Percentiles rank a stretch among this genome's conserved stretches.
Conservation (phyloP, 2,113 vertebrate genomes). For the Ceratotherium simum region DNA sequence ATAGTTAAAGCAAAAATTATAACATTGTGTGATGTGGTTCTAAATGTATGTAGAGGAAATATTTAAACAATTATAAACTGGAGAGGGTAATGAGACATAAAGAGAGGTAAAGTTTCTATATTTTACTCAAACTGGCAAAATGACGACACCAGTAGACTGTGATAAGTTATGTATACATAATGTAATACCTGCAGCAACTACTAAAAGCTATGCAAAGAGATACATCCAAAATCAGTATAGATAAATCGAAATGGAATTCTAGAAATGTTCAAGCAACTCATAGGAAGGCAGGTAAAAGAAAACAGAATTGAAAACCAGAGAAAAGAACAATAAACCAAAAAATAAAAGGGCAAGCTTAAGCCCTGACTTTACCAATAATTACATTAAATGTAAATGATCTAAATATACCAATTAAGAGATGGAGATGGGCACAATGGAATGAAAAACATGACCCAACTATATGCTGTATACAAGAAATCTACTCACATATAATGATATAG, state of each 20-base stretch:
- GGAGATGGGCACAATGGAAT: not conserved
- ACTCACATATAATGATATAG: not conserved
- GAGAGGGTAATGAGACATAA: not conserved
- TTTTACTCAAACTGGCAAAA: not conserved
- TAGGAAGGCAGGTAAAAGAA: not conserved
- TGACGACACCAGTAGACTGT: not conserved
- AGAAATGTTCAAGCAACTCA: not conserved
- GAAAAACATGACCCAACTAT: not conserved
- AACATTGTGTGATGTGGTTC: not conserved
- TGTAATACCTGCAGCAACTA: not conserved
- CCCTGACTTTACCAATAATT: not conserved
- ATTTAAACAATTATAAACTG: not conserved
- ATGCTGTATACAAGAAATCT: not conserved
- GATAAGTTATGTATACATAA: not conserved
- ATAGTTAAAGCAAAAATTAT: not conserved
- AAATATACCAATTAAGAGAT: not conserved
- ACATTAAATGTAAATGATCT: not conserved
- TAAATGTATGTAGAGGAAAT: not conserved
- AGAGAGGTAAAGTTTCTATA: not conserved
- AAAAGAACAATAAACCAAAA: not conserved
- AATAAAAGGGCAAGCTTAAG: not conserved
- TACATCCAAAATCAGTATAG: not conserved
- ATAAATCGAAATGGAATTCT: not conserved
- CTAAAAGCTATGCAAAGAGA: not conserved
- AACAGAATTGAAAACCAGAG: not conserved